These are phyloP conservation scores for Platycercus adscitus DNA, from an alignment of 2,113 vertebrate species.

Conservation along the genomic window DNA sequence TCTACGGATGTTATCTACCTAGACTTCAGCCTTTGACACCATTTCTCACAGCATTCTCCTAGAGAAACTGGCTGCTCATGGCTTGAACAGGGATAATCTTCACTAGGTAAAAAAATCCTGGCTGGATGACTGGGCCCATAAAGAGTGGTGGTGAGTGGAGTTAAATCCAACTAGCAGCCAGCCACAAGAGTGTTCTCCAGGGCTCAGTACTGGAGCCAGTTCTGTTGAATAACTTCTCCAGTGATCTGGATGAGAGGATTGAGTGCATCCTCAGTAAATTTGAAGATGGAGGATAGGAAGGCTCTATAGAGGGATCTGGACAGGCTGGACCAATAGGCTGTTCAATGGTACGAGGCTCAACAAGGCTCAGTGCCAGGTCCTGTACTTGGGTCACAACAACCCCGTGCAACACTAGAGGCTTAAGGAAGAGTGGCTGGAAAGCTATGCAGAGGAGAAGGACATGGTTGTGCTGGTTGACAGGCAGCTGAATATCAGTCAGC, in stretches of 20 bases:
- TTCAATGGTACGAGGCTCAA: neutral
- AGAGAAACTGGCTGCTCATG: neutral
- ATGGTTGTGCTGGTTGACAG: neutral
- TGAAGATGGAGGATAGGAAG: neutral
- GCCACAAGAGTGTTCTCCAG: neutral
- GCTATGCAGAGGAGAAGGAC: neutral
- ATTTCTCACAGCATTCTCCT: neutral
- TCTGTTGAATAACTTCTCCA: neutral
- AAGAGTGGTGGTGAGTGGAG: neutral
- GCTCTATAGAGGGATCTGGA: neutral
- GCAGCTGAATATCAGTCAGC: neutral
- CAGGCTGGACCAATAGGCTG: neutral
- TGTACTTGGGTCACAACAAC: neutral
- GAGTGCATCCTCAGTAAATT: neutral
- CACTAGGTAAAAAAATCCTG: neutral
- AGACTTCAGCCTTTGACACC: neutral
- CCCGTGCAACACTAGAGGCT: neutral
- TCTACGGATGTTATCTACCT: neutral
- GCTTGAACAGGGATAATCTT: too few relatives aligned
- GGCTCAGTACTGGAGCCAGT: neutral
- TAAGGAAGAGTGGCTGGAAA: neutral
- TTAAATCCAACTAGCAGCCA: neutral
- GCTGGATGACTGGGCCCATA: neutral
- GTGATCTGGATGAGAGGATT: neutral
- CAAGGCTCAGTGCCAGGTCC: neutral